Base-by-base conservation (phyloP, 2,113 vertebrate species). In the Lipotes vexillifer region DNA sequence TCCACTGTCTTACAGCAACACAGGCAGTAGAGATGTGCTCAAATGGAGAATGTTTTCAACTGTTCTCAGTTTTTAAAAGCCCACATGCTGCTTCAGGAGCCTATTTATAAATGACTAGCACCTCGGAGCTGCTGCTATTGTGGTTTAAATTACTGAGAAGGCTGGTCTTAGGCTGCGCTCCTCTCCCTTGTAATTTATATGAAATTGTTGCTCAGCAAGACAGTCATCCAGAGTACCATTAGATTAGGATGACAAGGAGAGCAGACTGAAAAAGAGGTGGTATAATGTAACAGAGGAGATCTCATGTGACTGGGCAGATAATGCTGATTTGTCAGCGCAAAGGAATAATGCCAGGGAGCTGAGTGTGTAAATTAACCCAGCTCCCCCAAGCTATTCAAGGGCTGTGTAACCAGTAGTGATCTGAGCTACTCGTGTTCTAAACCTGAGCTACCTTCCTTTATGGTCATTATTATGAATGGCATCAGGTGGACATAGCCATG, bases 121-220 rank as follows among this genome's bases (percentile, higher is more conserved):
- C 69, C 88, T 96, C 3, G 0, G 21, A 84, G 65, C 82, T 96
- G 69, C 59, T 65, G 49, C 72, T 96, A 82, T 97, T 97, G 65
- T 97, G 71, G 57, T 89, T 41, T 85, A 96, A 98, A 97, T 98
- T 94, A 94, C 80, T 52, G 82, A 88, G 91, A 87, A 97, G 82
- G 74, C 89, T 96, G 78, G 36, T 95, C 85, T 33, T 84, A 1
- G 0, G 14, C 41, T 46, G n/a, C 29, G 86, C 36, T 46, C 38
- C 25, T 88, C 94, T 96, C 75, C 90, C 65, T 88, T 78, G 52
- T 92, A 96, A 97, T 94, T 92, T 96, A 57, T 94, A 68, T 87
- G 75, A 90, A 93, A 97, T 77, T 89, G 57, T 88, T 90, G 52
- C 71, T 95, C 83, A 85, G 92, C 29, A 38, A 81, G 78, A 84